Evolutionary conservation across 2,888 invertebrate species (phyloP).

Genomic region (Ennomos fuscantarius): DNA sequence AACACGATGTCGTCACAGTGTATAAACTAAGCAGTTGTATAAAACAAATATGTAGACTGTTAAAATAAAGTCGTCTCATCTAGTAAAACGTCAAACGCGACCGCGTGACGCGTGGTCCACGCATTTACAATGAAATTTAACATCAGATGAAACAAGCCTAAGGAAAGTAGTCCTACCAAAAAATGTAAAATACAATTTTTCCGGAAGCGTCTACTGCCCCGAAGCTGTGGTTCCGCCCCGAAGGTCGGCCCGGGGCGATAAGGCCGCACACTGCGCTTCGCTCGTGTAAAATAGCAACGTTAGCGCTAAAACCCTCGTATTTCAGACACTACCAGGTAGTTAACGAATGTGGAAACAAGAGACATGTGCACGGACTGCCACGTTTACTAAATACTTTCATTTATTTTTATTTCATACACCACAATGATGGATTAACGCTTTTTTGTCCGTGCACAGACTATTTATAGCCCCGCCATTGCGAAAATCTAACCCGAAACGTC

Average conservation of each 20-base stretch:
- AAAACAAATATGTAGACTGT: background rate
- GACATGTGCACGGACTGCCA: background rate
- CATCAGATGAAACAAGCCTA: no score
- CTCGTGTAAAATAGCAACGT: slow-evolving; percentile 13
- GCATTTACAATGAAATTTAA: no score
- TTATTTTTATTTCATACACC: no score
- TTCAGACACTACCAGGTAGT: slow-evolving; percentile 1
- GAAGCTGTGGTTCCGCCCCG: slow-evolving; percentile 1
- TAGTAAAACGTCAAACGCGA: background rate
- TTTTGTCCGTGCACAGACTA: no score
- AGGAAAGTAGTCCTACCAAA: no score
- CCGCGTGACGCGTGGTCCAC: no score
- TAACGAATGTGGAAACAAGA: background rate
- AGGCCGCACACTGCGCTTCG: slow-evolving; percentile 1
- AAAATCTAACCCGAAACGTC: no score
- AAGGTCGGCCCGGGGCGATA: slow-evolving; percentile 19
- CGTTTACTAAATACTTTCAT: no score
- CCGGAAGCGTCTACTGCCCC: slow-evolving; percentile 1
- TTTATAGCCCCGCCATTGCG: no score
- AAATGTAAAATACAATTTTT: no score
- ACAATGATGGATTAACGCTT: no score
- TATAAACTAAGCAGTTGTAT: slow-evolving; percentile 1
- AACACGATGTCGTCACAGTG: background rate
- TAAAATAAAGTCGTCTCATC: background rate
- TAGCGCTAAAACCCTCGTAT: background rate